Conservation (phyloP, 2,797 vertebrate species). For the Yasuhikotakia modesta region DNA sequence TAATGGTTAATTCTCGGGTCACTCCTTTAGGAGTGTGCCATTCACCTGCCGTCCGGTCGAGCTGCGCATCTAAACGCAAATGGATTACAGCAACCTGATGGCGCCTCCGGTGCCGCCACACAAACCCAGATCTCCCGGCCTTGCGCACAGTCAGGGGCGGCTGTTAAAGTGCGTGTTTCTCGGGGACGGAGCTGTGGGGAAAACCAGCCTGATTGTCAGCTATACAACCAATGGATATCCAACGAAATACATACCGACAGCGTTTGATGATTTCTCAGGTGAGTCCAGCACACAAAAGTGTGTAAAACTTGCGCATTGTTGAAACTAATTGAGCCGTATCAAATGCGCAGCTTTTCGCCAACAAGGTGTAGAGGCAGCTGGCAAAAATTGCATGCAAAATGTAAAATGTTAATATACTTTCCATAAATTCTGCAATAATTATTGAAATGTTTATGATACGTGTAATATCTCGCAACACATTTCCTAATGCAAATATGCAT, state of each 20-base stretch:
- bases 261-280: conserved; percentile 87
- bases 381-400: too few species aligned
- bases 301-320: too few species aligned
- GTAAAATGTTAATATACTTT: too few species aligned
- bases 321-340: too few species aligned
- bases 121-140: conserved; percentile 63
- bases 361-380: too few species aligned
- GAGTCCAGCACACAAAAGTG: conserved; percentile 32
- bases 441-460: too few species aligned
- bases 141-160: conserved; percentile 70
- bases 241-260: conserved; percentile 84
- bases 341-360: too few species aligned
- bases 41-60: conserved; percentile 45
- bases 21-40: conserved; percentile 58
- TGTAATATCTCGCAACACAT: too few species aligned
- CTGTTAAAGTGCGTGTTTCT: conserved; percentile 83
- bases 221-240: conserved; percentile 87
- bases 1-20: conserved; percentile 62
- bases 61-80: conserved; percentile 62
- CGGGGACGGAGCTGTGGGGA: conserved; percentile 85
- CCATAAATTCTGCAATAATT: too few species aligned
- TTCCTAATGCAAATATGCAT: too few species aligned
- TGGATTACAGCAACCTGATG: conserved; percentile 78
- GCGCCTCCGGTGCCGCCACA: conserved; percentile 85
- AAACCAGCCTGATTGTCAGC: conserved; percentile 86